Percentiles rank a stretch among this genome's conserved stretches.
phyloP scores from a whole-genome alignment of 2,113 vertebrate genomes.

The Rhodinocichla rosea region DNA sequence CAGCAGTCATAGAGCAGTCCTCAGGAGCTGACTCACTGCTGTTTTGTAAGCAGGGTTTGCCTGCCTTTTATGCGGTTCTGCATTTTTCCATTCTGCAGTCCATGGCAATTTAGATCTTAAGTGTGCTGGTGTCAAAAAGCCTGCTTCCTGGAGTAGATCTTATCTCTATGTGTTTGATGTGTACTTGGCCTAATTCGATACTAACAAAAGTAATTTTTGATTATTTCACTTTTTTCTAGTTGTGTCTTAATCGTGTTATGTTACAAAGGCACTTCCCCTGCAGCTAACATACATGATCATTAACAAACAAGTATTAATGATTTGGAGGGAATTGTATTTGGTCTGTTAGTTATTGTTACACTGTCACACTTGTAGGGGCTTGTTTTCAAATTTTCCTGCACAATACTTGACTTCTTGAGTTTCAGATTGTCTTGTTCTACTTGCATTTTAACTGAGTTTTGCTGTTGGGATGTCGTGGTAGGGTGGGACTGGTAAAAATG shows the following conservation, averaged over 20 bases:
- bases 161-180: background rate
- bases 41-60: slow-evolving; percentile 46
- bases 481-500: background rate
- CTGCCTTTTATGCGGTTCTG: background rate
- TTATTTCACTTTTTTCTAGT: background rate
- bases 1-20: background rate
- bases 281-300: background rate
- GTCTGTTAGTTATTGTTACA: background rate
- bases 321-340: background rate
- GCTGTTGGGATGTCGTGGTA: background rate
- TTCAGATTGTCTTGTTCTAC: background rate
- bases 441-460: background rate
- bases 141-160: background rate
- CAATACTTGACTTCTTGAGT: background rate
- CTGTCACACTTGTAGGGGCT: background rate
- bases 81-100: background rate
- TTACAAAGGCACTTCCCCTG: background rate
- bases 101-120: background rate
- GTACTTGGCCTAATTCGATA: background rate
- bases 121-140: background rate
- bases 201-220: background rate
- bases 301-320: background rate
- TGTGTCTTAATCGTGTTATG: background rate
- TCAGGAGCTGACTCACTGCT: slow-evolving; percentile 47
- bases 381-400: background rate